Conservation (phyloP, 2,797 vertebrate genomes). For the Gambusia yucatana region DNA sequence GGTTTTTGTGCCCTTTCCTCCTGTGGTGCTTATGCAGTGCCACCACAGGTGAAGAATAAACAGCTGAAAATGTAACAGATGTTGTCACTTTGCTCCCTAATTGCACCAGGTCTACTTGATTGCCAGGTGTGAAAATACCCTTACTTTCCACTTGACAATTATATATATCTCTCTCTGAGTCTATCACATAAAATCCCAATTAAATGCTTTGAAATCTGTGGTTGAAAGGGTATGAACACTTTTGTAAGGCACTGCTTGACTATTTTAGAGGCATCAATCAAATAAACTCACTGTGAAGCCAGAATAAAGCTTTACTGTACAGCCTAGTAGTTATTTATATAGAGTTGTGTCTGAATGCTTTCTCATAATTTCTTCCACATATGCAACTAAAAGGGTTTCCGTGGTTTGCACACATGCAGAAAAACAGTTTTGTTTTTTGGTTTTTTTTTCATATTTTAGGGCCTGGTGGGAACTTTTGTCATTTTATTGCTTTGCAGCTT, state of each 20-base stretch:
- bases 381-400: constrained; percentile 51
- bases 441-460: constrained; percentile 35
- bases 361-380: constrained; percentile 62
- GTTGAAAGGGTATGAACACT: not conserved
- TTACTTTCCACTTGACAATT: not conserved
- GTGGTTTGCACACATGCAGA: constrained; percentile 47
- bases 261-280: constrained; percentile 53
- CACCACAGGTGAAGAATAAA: no score
- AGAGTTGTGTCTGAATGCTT: constrained; percentile 57
- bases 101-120: no score
- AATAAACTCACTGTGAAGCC: constrained; percentile 37
- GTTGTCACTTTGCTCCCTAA: no score
- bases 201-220: not conserved
- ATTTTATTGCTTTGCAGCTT: constrained; percentile 57
- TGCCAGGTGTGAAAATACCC: no score
- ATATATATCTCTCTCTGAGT: not conserved
- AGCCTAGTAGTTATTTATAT: constrained; percentile 63
- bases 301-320: constrained; percentile 5
- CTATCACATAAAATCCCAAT: not conserved
- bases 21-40: no score
- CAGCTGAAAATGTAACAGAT: no score
- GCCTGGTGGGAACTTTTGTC: constrained; percentile 54
- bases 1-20: no score
- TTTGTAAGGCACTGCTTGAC: not conserved
- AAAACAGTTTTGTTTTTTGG: not conserved